Percentiles rank a stretch among this genome's conserved stretches.
Evolutionary conservation across 2,888 invertebrate species (phyloP).

Genomic region (Cylindroiulus punctatus): DNA sequence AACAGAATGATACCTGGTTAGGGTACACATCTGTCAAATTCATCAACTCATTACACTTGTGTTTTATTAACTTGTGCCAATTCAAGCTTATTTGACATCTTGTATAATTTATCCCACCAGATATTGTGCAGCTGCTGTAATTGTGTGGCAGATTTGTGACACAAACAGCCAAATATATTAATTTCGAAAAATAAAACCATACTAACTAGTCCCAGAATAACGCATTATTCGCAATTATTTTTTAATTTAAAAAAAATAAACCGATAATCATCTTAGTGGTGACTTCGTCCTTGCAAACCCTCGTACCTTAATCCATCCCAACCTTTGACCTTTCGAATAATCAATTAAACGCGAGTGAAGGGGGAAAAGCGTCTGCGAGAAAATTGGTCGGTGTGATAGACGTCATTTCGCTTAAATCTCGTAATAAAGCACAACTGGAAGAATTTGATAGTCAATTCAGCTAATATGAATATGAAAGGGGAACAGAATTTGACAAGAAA

Average conservation of each 20-base stretch:
- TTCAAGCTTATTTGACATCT: too few relatives aligned
- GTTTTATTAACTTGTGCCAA: too few relatives aligned
- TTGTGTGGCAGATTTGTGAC: too few relatives aligned
- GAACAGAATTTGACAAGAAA: slow-evolving; percentile 23
- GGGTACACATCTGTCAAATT: too few relatives aligned
- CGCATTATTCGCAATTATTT: too few relatives aligned
- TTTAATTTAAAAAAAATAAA: background rate
- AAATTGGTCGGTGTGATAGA: slow-evolving; percentile 18
- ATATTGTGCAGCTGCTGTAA: too few relatives aligned
- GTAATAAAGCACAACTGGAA: slow-evolving; percentile 41
- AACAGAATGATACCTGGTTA: too few relatives aligned
- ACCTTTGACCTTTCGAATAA: slow-evolving; percentile 3
- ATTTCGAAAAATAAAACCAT: too few relatives aligned
- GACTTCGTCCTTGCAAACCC: background rate
- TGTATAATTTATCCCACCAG: too few relatives aligned
- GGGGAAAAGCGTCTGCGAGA: background rate
- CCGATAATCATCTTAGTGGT: background rate
- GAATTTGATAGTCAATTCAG: slow-evolving; percentile 47
- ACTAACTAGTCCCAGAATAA: too few relatives aligned
- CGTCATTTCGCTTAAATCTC: slow-evolving; percentile 25
- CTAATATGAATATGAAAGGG: slow-evolving; percentile 45
- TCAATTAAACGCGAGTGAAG: background rate
- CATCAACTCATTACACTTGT: too few relatives aligned
- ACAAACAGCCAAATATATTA: too few relatives aligned
- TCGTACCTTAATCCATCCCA: background rate